A percentile compares a stretch with the other conserved stretches of the same genome.
Conservation (phyloP, 2,113 vertebrate genomes). For the Sorex araneus region DNA sequence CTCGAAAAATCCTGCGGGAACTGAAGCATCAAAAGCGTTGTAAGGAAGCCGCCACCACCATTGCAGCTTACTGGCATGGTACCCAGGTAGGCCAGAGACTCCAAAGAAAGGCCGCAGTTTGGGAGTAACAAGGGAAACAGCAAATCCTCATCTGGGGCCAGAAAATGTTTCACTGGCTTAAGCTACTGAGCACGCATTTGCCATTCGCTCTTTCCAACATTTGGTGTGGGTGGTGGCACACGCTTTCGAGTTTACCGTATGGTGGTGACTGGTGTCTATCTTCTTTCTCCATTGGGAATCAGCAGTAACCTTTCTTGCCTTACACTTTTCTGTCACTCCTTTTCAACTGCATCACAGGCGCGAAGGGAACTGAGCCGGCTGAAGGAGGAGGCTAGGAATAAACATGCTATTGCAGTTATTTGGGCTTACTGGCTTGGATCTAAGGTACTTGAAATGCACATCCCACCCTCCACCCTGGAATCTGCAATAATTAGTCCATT, state of each 20-base stretch:
- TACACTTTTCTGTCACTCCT: conserved; percentile 89
- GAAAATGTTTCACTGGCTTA: conserved; percentile 73
- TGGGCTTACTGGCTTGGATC: conserved; percentile 99
- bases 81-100: conserved; percentile 92
- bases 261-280: conserved; percentile 77
- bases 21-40: conserved; percentile 97
- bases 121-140: neutral
- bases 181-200: conserved; percentile 69
- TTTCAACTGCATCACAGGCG: conserved; percentile 94
- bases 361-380: conserved; percentile 97
- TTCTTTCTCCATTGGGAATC: conserved; percentile 81
- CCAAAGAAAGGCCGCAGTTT: neutral
- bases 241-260: conserved; percentile 75
- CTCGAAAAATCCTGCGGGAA: conserved; percentile 94
- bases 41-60: conserved; percentile 95
- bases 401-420: conserved; percentile 98
- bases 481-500: conserved; percentile 50
- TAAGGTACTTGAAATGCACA: conserved; percentile 95
- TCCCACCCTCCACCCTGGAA: conserved; percentile 85
- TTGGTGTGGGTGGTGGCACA: conserved; percentile 82
- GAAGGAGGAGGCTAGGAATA: conserved; percentile 98
- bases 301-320: conserved; percentile 87
- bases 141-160: neutral
- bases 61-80: conserved; percentile 96
- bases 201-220: conserved; percentile 76